These are phyloP conservation scores for Pterobdella sp. DNA, from an alignment of 2,888 invertebrate species.

Conservation along the genomic window DNA sequence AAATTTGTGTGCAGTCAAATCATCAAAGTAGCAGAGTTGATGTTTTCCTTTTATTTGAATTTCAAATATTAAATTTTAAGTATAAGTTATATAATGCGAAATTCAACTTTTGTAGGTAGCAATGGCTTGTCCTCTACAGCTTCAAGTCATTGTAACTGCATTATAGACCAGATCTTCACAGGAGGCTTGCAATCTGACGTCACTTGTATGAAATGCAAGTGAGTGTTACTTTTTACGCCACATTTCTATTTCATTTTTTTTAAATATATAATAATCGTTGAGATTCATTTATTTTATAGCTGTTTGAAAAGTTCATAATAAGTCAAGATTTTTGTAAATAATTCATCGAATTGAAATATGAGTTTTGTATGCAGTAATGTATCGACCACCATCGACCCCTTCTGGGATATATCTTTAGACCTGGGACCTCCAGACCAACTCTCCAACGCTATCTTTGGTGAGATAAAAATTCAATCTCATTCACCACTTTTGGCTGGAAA, in stretches of 20 bases:
- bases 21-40: too few species aligned
- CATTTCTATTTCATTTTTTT: constrained; percentile 10
- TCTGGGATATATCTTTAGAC: constrained; percentile 94
- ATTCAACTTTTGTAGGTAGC: too few species aligned
- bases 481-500: too few species aligned
- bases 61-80: too few species aligned
- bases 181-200: constrained; percentile 92
- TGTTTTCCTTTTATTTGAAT: too few species aligned
- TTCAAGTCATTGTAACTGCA: constrained; percentile 70
- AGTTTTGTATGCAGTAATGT: constrained; percentile 62
- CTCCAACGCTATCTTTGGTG: constrained; percentile 15
- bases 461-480: too few species aligned
- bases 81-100: too few species aligned
- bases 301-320: too few species aligned
- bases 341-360: not conserved
- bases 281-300: not conserved
- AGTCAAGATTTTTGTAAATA: too few species aligned
- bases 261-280: not conserved
- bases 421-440: constrained; percentile 56
- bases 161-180: constrained; percentile 93
- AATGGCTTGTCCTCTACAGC: constrained; percentile 47
- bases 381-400: constrained; percentile 92
- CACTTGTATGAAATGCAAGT: constrained; percentile 86
- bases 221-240: constrained; percentile 45
- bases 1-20: too few species aligned